Conservation (phyloP, 1,140 invertebrate species). For the Pteromalus puparum region DNA sequence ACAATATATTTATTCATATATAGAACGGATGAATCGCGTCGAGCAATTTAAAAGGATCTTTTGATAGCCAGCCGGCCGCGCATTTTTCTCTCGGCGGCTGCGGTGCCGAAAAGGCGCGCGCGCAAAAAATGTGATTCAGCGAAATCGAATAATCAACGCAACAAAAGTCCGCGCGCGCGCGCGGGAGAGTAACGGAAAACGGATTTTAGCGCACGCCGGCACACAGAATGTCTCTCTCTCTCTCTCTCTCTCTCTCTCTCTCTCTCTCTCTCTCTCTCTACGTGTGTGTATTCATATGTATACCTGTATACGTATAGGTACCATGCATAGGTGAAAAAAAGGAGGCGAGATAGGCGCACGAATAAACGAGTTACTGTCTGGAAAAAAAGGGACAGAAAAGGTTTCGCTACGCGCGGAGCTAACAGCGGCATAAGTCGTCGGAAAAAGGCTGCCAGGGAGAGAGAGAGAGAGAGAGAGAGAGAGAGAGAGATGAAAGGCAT, state of each 20-base stretch:
- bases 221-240: background rate
- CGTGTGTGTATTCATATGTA: background rate
- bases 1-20: background rate
- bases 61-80: background rate
- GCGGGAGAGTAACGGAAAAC: conserved; percentile 8
- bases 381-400: background rate
- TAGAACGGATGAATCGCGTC: background rate
- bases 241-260: no score
- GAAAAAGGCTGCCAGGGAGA: background rate
- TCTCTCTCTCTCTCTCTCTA: no score
- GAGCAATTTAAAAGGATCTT: background rate
- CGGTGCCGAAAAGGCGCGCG: background rate
- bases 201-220: background rate
- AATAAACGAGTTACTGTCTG: conserved; percentile 18
- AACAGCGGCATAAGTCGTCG: conserved; percentile 3
- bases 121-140: conserved; percentile 11
- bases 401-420: background rate
- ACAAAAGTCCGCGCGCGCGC: background rate
- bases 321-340: background rate
- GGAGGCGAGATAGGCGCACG: background rate
- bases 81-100: background rate
- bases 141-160: conserved; percentile 18
- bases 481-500: conserved; percentile 24
- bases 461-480: no score
- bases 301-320: background rate